A percentile compares a stretch with the other conserved stretches of the same genome.
These are phyloP conservation scores for Pelecanoides urinatrix DNA, from an alignment of 2,113 vertebrate genomes.

Conservation along the genomic window DNA sequence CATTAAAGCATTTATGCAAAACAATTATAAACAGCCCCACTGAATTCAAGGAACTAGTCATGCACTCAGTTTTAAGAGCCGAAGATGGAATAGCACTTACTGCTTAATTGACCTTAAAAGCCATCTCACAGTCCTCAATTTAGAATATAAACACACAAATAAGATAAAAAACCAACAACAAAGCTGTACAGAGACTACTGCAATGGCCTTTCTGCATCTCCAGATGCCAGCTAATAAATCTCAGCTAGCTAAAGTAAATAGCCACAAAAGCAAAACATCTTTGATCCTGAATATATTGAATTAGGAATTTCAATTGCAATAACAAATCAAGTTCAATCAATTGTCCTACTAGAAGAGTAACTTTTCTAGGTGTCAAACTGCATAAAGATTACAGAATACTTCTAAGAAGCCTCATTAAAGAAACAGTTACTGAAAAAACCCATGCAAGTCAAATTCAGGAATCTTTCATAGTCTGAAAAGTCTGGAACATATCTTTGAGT, in stretches of 20 bases:
- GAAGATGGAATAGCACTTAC: background rate
- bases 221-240: background rate
- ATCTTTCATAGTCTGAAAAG: background rate
- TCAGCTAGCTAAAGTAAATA: background rate
- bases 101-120: background rate
- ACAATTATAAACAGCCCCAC: background rate
- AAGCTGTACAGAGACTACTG: background rate
- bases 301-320: slow-evolving; percentile 10
- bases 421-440: background rate
- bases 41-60: background rate
- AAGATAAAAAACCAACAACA: background rate
- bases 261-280: background rate
- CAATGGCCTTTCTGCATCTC: background rate
- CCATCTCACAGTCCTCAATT: background rate
- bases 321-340: background rate
- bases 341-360: background rate
- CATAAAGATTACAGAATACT: background rate
- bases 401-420: background rate
- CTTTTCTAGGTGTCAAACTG: background rate
- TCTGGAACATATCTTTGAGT: background rate
- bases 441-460: background rate
- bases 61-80: background rate
- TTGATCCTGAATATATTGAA: background rate
- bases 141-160: background rate
- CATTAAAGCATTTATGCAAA: background rate